Evolutionary conservation across 2,888 invertebrate genomes (phyloP).

Genomic region (Leptopilina syphax): DNA sequence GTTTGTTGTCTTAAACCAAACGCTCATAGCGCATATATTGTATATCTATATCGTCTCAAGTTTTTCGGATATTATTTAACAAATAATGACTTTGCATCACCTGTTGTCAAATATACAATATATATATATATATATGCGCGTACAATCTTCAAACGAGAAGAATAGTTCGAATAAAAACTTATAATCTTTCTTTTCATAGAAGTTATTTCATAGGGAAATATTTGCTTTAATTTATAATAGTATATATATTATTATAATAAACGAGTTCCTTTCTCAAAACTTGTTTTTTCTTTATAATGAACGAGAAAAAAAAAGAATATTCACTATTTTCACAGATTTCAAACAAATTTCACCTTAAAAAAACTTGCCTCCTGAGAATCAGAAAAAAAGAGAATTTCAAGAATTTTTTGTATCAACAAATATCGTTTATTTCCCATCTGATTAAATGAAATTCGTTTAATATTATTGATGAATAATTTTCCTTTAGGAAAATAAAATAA

Average conservation of each 20-base stretch:
- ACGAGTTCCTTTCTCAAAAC: conserved; percentile 23
- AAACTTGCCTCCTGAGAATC: conserved; percentile 28
- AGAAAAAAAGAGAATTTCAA: neutral
- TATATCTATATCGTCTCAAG: conserved; percentile 48
- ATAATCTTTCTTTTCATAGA: conserved; percentile 39
- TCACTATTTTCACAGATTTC: conserved; percentile 28
- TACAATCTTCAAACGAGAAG: conserved; percentile 1
- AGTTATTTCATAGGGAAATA: conserved; percentile 37
- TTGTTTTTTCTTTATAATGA: conserved; percentile 12
- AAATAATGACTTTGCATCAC: conserved; percentile 63
- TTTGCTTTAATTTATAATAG: conserved; percentile 22
- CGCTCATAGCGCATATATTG: conserved; percentile 28
- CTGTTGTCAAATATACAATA: conserved; percentile 18
- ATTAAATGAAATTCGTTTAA: no score
- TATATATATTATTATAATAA: conserved; percentile 11
- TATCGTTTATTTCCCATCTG: no score
- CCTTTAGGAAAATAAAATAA: no score
- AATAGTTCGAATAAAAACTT: conserved; percentile 17
- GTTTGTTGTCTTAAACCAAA: conserved; percentile 66
- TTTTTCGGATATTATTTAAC: conserved; percentile 65
- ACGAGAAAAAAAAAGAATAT: neutral
- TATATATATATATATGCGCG: no score
- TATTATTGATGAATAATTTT: no score
- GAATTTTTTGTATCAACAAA: neutral
- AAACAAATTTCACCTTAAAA: conserved; percentile 37